Percentiles rank a stretch among this genome's conserved stretches.
Conservation (phyloP, 2,888 invertebrate genomes). For the Yponomeuta cagnagella region DNA sequence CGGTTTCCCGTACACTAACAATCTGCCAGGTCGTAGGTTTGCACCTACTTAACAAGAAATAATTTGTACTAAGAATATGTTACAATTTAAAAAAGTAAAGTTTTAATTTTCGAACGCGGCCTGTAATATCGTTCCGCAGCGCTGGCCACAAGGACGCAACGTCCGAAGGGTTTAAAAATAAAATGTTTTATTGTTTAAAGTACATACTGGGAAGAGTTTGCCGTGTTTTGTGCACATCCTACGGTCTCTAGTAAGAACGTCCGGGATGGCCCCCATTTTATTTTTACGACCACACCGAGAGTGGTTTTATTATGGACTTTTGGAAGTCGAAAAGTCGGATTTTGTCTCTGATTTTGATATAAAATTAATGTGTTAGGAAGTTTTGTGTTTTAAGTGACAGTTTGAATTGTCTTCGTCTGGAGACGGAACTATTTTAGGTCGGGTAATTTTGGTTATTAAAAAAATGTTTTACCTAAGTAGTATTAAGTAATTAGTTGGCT, state of each 20-base stretch:
- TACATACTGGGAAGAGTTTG: background rate
- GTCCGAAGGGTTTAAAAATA: constrained; percentile 18
- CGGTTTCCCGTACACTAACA: too few species aligned
- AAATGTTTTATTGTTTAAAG: background rate
- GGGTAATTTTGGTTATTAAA: background rate
- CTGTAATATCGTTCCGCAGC: constrained; percentile 22
- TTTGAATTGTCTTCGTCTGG: background rate
- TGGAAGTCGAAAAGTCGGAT: constrained; percentile 1
- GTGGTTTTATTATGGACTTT: constrained; percentile 5
- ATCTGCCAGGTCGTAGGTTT: too few species aligned
- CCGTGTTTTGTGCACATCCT: background rate
- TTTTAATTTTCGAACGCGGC: constrained; percentile 20
- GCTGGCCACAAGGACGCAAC: background rate
- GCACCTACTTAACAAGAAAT: too few species aligned
- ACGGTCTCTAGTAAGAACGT: constrained; percentile 3
- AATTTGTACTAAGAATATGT: background rate
- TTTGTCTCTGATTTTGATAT: constrained; percentile 11
- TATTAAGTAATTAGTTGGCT: too few species aligned
- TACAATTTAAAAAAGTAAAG: background rate
- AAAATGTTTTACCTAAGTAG: too few species aligned
- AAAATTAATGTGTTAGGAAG: background rate
- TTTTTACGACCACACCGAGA: constrained; percentile 12
- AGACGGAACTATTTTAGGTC: background rate
- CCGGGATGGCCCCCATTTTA: constrained; percentile 12
- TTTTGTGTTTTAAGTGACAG: background rate